Percentiles rank a stretch among this genome's conserved stretches.
Conservation (phyloP, 2,888 invertebrate genomes). For the Drosophila yooni region DNA sequence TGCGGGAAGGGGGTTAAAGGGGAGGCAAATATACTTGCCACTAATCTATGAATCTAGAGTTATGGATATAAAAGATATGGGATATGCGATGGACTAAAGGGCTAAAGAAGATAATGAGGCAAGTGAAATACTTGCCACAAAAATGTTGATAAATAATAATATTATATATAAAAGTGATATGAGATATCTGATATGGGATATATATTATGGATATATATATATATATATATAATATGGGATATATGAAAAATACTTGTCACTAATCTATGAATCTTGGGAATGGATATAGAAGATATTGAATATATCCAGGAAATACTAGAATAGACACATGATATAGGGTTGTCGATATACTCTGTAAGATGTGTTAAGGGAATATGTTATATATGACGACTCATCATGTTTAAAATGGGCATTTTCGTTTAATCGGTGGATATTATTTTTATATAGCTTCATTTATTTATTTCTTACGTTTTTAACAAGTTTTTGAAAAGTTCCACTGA, state of each 20-base stretch:
- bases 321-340: fast-evolving
- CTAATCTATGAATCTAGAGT: not conserved
- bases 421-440: not conserved
- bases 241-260: not conserved
- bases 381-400: not conserved
- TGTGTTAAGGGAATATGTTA: not conserved
- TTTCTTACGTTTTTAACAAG: not conserved
- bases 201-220: not conserved
- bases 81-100: not conserved
- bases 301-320: not conserved
- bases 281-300: not conserved
- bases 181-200: not conserved
- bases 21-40: not conserved
- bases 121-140: not conserved
- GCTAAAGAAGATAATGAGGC: not conserved
- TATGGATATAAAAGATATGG: not conserved
- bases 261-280: not conserved
- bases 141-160: not conserved
- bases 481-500: not conserved
- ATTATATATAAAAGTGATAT: not conserved
- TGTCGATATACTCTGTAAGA: not conserved
- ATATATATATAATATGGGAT: not conserved
- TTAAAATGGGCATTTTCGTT: not conserved
- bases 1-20: slow-evolving; percentile 86
- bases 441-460: not conserved